Evolutionary conservation across 2,797 vertebrate genomes (phyloP).

Genomic region (Esox masquinongy): DNA sequence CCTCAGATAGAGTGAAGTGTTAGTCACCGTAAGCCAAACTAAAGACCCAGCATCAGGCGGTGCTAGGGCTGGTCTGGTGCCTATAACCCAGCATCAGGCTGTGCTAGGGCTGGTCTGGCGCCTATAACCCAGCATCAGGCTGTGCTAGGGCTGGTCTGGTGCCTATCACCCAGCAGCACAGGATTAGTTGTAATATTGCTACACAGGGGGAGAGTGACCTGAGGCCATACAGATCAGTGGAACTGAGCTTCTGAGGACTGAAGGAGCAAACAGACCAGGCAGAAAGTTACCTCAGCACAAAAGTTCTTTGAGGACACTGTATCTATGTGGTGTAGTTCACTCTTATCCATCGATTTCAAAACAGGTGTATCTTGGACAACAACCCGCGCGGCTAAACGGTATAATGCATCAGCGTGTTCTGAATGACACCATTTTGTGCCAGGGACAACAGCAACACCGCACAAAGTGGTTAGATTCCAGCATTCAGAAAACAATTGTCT

Average conservation of each 20-base stretch:
- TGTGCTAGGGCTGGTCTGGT: not conserved
- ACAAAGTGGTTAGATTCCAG: not conserved
- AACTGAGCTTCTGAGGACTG: not conserved
- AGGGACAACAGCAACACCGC: not conserved
- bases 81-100: too few relatives aligned
- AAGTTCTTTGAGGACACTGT: not conserved
- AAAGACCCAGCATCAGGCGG: not conserved
- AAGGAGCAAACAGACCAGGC: not conserved
- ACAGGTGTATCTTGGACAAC: not conserved
- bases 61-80: not conserved
- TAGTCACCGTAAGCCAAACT: constrained; percentile 11
- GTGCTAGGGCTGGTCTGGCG: too few relatives aligned
- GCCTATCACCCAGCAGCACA: too few relatives aligned
- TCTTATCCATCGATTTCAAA: not conserved
- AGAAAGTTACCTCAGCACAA: not conserved
- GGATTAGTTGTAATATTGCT: not conserved
- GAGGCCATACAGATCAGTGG: not conserved
- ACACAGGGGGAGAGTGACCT: not conserved
- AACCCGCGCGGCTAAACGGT: not conserved
- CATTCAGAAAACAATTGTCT: not conserved
- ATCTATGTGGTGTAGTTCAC: not conserved
- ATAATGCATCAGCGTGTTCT: too few relatives aligned
- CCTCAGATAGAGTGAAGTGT: constrained; percentile 12
- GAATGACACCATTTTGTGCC: too few relatives aligned
- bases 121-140: too few relatives aligned